Percentiles rank a stretch among this genome's conserved stretches.
These are phyloP conservation scores for Pteronotus mesoamericanus DNA, from an alignment of 2,797 vertebrate genomes.

Conservation along the genomic window DNA sequence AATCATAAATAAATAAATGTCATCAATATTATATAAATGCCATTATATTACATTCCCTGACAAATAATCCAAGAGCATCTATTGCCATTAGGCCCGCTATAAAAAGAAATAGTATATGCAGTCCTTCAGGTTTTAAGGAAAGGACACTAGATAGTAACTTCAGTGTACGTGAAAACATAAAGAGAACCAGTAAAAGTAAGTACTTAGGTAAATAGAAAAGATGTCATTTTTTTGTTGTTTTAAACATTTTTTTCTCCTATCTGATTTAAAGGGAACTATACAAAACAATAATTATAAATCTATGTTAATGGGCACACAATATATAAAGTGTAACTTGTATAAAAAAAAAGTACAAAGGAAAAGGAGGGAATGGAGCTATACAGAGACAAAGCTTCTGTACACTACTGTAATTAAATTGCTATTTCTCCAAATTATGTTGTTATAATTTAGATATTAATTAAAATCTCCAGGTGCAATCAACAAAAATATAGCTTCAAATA, in stretches of 20 bases:
- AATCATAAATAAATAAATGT: no score
- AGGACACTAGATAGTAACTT: not conserved
- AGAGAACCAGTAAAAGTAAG: not conserved
- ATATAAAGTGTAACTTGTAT: not conserved
- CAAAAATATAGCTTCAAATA: not conserved
- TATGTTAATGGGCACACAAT: not conserved
- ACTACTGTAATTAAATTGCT: not conserved
- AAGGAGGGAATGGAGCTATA: not conserved
- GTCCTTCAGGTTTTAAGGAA: not conserved
- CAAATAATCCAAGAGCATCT: no score
- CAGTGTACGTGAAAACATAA: not conserved
- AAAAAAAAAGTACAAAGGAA: not conserved
- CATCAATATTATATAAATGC: no score
- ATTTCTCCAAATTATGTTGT: not conserved
- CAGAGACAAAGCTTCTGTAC: not conserved
- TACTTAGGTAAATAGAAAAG: not conserved
- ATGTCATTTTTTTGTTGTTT: not conserved
- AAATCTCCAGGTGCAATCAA: not conserved
- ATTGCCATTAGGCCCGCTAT: not conserved
- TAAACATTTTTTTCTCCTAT: not conserved
- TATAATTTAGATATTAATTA: not conserved
- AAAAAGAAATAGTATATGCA: not conserved
- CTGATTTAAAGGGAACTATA: not conserved
- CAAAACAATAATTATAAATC: not conserved
- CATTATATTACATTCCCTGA: no score